Conservation (phyloP, 2,797 vertebrate species). For the Micromesistius poutassou region DNA sequence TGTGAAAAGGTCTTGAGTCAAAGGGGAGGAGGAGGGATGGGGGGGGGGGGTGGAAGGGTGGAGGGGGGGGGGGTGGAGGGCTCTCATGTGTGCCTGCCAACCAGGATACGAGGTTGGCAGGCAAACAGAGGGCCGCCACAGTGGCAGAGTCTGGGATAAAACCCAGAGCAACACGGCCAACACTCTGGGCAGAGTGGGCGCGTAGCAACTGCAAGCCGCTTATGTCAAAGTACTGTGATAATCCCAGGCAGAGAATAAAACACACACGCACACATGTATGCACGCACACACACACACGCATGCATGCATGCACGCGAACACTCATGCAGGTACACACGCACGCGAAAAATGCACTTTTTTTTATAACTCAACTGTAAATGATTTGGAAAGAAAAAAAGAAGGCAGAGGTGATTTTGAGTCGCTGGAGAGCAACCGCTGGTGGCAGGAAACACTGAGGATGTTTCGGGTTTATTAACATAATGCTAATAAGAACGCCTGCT, state of each 20-base stretch:
- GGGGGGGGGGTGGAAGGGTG: neutral
- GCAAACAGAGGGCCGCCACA: neutral
- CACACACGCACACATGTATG: neutral
- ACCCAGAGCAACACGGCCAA: neutral
- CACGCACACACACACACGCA: neutral
- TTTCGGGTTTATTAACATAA: slow-evolving; percentile 28
- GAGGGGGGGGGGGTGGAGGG: neutral
- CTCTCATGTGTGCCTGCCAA: neutral
- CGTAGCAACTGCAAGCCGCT: neutral
- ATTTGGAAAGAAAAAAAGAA: too few species aligned
- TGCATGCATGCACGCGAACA: too few species aligned
- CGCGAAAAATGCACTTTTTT: too few species aligned
- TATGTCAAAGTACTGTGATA: neutral
- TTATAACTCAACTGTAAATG: too few species aligned
- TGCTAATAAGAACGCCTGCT: slow-evolving; percentile 55
- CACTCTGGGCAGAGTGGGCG: too few species aligned
- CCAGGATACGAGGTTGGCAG: neutral
- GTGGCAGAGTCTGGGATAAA: too few species aligned
- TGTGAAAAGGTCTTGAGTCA: neutral
- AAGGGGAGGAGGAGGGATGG: too few species aligned
- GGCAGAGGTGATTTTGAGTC: slow-evolving; percentile 28
- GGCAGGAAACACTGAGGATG: slow-evolving; percentile 16
- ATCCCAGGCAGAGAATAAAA: too few species aligned
- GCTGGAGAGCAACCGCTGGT: slow-evolving; percentile 23
- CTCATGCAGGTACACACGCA: too few species aligned